Evolutionary conservation across 2,113 vertebrate species (phyloP).

Genomic region (Malurus melanocephalus): DNA sequence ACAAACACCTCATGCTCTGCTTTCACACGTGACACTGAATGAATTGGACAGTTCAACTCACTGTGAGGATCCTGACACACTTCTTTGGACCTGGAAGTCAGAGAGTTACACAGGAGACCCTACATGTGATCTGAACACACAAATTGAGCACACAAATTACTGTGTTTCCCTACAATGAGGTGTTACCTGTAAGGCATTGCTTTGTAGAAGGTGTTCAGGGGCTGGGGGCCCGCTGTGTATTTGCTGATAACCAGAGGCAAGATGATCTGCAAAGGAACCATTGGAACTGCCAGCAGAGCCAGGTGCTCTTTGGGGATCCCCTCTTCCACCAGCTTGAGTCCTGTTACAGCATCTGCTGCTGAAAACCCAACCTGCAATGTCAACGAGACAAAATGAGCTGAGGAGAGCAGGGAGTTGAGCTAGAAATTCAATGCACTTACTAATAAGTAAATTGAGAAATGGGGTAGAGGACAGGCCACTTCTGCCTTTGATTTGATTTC

Average conservation of each 20-base stretch:
- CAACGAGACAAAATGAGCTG: neutral
- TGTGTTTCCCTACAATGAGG: fast-evolving
- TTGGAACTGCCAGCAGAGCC: constrained; percentile 92
- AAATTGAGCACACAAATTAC: fast-evolving
- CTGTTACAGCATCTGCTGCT: constrained; percentile 94
- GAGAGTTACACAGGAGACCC: neutral
- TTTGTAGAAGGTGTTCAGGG: constrained; percentile 91
- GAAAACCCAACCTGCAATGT: constrained; percentile 90
- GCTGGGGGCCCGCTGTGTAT: constrained; percentile 93
- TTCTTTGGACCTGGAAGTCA: neutral
- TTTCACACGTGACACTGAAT: neutral
- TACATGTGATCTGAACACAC: neutral
- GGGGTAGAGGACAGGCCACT: neutral
- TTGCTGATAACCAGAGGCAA: constrained; percentile 93
- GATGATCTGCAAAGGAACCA: constrained; percentile 96
- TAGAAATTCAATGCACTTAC: neutral
- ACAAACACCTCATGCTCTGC: neutral
- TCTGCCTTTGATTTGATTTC: neutral
- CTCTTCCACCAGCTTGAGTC: constrained; percentile 93
- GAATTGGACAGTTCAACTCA: neutral
- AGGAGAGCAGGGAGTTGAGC: neutral
- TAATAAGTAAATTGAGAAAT: neutral
- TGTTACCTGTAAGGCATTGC: constrained; percentile 92
- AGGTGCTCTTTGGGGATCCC: constrained; percentile 95
- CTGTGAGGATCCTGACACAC: neutral